Conservation (phyloP, 1,140 invertebrate genomes). For the Trichogramma pretiosum region DNA sequence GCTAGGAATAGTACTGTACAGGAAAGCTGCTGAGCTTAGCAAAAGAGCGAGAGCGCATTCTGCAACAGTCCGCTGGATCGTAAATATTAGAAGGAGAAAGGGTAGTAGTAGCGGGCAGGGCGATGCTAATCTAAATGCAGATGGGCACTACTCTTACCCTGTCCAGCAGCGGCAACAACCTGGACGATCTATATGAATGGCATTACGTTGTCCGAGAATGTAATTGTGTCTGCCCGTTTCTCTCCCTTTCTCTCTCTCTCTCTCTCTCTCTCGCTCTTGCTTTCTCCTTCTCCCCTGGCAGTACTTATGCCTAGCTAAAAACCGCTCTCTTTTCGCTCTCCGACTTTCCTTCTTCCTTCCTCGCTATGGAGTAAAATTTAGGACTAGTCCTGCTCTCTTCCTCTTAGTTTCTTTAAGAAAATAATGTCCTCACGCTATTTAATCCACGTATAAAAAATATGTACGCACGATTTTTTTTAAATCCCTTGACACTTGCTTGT, state of each 20-base stretch:
- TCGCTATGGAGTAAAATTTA: too few species aligned
- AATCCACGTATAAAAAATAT: too few species aligned
- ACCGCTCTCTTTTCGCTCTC: neutral
- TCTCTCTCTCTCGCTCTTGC: neutral
- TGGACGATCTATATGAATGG: constrained; percentile 29
- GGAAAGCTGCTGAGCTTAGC: constrained; percentile 13
- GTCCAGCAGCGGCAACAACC: neutral
- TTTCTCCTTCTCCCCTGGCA: neutral
- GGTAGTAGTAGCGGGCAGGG: constrained; percentile 14
- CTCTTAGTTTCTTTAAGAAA: too few species aligned
- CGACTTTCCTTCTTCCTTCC: constrained; percentile 2
- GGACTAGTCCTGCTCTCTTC: too few species aligned
- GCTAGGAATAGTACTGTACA: too few species aligned
- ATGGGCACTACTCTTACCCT: constrained; percentile 26
- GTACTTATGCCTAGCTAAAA: too few species aligned
- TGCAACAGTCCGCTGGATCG: constrained; percentile 14
- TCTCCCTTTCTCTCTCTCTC: neutral
- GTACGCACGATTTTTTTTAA: too few species aligned
- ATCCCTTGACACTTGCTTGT: too few species aligned
- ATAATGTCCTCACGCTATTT: too few species aligned
- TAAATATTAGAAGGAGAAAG: constrained; percentile 22
- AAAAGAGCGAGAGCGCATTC: constrained; percentile 19
- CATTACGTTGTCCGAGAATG: constrained; percentile 28
- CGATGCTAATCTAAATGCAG: constrained; percentile 40
- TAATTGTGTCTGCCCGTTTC: constrained; percentile 20